Evolutionary conservation across 2,113 vertebrate genomes (phyloP).

Genomic region (Osmerus mordax): DNA sequence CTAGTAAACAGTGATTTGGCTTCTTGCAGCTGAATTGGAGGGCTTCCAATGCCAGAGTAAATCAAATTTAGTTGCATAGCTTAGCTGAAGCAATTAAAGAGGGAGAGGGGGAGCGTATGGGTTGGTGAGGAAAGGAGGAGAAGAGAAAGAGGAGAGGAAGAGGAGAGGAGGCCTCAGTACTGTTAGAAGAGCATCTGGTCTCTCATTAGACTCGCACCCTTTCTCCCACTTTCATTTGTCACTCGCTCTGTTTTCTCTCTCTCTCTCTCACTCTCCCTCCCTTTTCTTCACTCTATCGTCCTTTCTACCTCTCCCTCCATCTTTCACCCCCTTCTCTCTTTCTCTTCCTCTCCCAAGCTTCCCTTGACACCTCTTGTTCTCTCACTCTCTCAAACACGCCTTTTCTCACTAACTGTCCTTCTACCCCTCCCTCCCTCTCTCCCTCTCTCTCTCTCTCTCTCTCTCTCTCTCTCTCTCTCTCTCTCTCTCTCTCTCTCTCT

Average conservation of each 20-base stretch:
- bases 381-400: neutral
- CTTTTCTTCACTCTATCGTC: neutral
- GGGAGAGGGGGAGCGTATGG: neutral
- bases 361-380: neutral
- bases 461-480: too few species aligned
- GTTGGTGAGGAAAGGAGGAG: neutral
- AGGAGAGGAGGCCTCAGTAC: neutral
- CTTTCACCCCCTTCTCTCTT: neutral
- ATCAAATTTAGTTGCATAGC: slow-evolving; percentile 28
- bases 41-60: slow-evolving; percentile 29
- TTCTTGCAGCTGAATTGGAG: slow-evolving; percentile 4
- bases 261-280: neutral
- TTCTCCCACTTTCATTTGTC: neutral
- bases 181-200: slow-evolving; percentile 15
- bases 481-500: too few species aligned
- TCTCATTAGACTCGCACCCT: slow-evolving; percentile 6
- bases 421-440: neutral
- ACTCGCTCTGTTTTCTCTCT: neutral
- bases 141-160: neutral
- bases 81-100: slow-evolving; percentile 33
- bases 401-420: neutral
- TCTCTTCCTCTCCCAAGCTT: neutral
- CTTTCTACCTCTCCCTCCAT: neutral
- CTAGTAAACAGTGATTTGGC: neutral
- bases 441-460: neutral